phyloP scores from a whole-genome alignment of 2,888 invertebrate genomes.

The Polyommatus iphigenia region DNA sequence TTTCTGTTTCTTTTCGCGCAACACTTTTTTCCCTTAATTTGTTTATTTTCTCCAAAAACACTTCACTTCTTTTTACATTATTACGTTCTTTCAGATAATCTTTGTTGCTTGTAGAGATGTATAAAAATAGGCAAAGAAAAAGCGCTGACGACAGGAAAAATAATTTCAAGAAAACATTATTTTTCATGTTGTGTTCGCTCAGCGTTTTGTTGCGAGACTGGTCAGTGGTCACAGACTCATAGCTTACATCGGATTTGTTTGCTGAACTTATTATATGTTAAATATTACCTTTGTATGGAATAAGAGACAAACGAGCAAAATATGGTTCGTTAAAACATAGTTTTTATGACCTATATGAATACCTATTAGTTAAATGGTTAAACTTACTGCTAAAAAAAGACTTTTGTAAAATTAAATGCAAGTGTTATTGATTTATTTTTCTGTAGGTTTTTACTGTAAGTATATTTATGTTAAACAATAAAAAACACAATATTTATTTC shows the following conservation, averaged over 20 bases:
- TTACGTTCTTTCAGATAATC: not conserved
- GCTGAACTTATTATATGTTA: not conserved
- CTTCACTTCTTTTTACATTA: not conserved
- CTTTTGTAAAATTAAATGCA: too few species aligned
- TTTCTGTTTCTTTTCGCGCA: not conserved
- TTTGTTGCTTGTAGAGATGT: not conserved
- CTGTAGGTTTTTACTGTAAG: too few species aligned
- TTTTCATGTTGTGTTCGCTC: not conserved
- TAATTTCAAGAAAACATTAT: conserved; percentile 16
- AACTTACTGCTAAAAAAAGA: too few species aligned
- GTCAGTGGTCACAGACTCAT: not conserved
- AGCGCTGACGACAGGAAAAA: not conserved
- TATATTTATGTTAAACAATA: too few species aligned
- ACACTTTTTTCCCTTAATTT: not conserved
- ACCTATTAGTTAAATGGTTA: too few species aligned
- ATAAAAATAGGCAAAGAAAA: not conserved
- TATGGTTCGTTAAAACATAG: too few species aligned
- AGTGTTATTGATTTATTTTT: too few species aligned
- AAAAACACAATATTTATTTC: too few species aligned
- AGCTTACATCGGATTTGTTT: not conserved
- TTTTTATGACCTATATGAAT: not conserved
- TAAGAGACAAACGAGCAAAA: not conserved
- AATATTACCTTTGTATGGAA: not conserved
- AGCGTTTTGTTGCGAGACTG: not conserved
- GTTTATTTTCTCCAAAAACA: not conserved